phyloP scores from a whole-genome alignment of 2,113 vertebrate species.

The Mesitornis unicolor region DNA sequence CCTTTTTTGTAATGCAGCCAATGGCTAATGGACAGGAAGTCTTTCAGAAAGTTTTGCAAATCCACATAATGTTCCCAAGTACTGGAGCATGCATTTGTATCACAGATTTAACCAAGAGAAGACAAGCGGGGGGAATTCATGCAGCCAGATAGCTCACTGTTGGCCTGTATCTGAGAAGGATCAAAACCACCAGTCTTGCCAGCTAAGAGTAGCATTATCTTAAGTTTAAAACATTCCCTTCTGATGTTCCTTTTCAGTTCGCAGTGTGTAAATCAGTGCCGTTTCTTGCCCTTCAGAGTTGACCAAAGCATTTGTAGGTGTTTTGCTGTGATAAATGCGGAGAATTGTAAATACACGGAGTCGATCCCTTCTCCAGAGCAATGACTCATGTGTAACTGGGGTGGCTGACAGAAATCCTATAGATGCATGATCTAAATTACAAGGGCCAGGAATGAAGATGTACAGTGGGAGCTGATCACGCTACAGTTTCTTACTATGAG shows the following conservation, averaged over 20 bases:
- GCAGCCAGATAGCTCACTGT: slow-evolving; percentile 41
- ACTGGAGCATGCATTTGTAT: slow-evolving; percentile 26
- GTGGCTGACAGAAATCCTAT: not conserved
- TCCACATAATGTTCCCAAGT: slow-evolving; percentile 53
- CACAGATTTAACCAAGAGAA: slow-evolving; percentile 48
- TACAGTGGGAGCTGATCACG: not conserved
- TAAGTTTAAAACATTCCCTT: slow-evolving; percentile 57
- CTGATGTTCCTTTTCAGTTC: slow-evolving; percentile 41
- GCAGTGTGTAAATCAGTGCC: slow-evolving; percentile 18
- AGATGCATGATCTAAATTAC: not conserved
- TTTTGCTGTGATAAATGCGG: not conserved
- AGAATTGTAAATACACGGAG: not conserved
- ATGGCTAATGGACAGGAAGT: slow-evolving; percentile 66
- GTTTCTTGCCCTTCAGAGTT: slow-evolving; percentile 22
- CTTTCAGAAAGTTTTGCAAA: slow-evolving; percentile 66
- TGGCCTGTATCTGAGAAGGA: slow-evolving; percentile 48
- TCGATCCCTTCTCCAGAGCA: not conserved
- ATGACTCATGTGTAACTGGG: not conserved
- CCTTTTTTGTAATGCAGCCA: slow-evolving; percentile 64
- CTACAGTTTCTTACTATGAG: not conserved
- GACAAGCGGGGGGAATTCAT: not conserved
- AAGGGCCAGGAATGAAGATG: not conserved
- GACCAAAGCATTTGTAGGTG: not conserved
- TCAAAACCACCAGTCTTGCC: slow-evolving; percentile 44
- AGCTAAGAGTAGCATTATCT: slow-evolving; percentile 53